Percentiles rank a stretch among this genome's conserved stretches.
These are phyloP conservation scores for Stegostoma tigrinum DNA, from an alignment of 2,113 vertebrate genomes.

Conservation along the genomic window DNA sequence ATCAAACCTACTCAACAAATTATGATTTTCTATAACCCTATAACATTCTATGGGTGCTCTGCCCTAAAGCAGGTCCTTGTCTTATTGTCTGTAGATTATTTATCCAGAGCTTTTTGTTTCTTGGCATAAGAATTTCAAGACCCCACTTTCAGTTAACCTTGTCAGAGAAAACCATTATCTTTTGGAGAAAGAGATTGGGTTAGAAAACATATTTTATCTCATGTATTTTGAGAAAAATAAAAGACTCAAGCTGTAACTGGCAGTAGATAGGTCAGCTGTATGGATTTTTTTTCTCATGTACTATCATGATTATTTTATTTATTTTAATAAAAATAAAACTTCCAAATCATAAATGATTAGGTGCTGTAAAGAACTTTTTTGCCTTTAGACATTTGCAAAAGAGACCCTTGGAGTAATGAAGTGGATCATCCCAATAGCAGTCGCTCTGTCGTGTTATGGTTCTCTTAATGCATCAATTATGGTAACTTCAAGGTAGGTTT, in stretches of 20 bases:
- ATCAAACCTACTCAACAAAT: not conserved
- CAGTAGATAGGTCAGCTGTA: not conserved
- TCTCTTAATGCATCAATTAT: conserved; percentile 53
- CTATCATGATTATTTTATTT: not conserved
- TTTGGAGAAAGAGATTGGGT: not conserved
- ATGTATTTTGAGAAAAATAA: not conserved
- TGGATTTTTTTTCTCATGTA: not conserved
- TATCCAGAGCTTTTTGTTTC: no score
- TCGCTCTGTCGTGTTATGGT: conserved; percentile 52
- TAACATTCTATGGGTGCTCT: no score
- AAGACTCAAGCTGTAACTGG: not conserved
- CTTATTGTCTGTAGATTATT: no score
- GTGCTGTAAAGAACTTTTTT: conserved; percentile 37
- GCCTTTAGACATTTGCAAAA: conserved; percentile 55
- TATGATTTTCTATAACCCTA: not conserved
- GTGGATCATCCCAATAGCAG: conserved; percentile 46
- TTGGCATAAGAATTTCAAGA: not conserved
- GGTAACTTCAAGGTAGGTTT: conserved; percentile 51
- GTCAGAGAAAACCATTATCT: not conserved
- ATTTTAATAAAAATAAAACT: not conserved
- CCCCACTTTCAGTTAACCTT: not conserved
- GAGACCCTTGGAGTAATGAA: conserved; percentile 48
- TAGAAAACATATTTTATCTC: not conserved
- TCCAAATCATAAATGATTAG: not conserved
- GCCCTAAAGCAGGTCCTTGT: no score